A percentile compares a stretch with the other conserved stretches of the same genome.
These are phyloP conservation scores for Anoplophora glabripennis DNA, from an alignment of 1,140 invertebrate species.

Conservation along the genomic window DNA sequence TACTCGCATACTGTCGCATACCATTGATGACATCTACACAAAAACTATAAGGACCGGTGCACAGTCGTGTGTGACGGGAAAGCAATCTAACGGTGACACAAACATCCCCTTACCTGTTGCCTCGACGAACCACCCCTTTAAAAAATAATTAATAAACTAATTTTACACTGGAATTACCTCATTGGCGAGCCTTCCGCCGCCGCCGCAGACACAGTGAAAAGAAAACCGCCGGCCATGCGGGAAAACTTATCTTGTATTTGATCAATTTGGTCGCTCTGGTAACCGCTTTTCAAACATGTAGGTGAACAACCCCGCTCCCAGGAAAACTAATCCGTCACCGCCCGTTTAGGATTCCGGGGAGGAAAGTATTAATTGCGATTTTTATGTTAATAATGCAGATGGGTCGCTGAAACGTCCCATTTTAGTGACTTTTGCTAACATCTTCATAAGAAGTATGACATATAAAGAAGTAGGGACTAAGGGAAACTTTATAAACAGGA, in stretches of 20 bases:
- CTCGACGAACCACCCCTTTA: neutral
- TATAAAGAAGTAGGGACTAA: too few species aligned
- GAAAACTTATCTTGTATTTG: constrained; percentile 37
- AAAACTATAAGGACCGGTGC: too few species aligned
- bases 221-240: constrained; percentile 28
- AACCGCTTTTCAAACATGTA: constrained; percentile 37
- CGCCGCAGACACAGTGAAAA: constrained; percentile 17
- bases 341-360: too few species aligned
- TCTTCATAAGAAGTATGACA: too few species aligned
- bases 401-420: too few species aligned
- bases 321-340: neutral
- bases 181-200: neutral
- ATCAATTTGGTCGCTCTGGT: constrained; percentile 35
- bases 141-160: too few species aligned
- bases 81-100: neutral
- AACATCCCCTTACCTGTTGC: constrained; percentile 6
- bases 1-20: too few species aligned
- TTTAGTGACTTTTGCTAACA: too few species aligned
- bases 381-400: too few species aligned
- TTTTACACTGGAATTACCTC: neutral
- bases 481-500: too few species aligned
- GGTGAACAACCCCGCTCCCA: constrained; percentile 33
- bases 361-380: too few species aligned
- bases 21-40: too few species aligned
- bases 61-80: neutral